These are phyloP conservation scores for Drosophila prosaltans DNA, from an alignment of 1,140 invertebrate genomes.

Conservation along the genomic window DNA sequence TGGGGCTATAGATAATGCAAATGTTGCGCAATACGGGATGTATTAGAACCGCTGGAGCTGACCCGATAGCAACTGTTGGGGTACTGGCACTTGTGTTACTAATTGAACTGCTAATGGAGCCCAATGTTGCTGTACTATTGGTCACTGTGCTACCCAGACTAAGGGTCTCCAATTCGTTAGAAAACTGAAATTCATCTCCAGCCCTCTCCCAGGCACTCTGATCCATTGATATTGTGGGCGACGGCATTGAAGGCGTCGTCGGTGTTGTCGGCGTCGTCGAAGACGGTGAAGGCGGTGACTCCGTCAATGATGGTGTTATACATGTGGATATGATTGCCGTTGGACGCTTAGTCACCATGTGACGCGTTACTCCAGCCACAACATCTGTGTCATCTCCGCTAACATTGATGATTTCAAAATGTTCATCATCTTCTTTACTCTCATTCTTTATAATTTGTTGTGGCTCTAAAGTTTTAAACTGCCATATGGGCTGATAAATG, in stretches of 20 bases:
- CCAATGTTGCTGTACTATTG: slow-evolving; percentile 71
- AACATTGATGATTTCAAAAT: slow-evolving; percentile 49
- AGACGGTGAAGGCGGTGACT: background rate
- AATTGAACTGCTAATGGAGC: slow-evolving; percentile 60
- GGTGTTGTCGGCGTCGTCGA: slow-evolving; percentile 40
- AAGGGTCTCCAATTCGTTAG: slow-evolving; percentile 53
- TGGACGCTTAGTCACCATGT: slow-evolving; percentile 32
- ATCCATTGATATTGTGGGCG: slow-evolving; percentile 72
- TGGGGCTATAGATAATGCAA: slow-evolving; percentile 69
- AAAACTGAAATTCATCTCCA: slow-evolving; percentile 78
- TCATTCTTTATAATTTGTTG: slow-evolving; percentile 41
- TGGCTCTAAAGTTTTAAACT: slow-evolving; percentile 73
- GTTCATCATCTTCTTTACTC: slow-evolving; percentile 36
- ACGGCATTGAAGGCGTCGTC: slow-evolving; percentile 58
- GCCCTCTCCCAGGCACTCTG: slow-evolving; percentile 78
- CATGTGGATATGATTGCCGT: background rate
- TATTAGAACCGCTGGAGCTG: slow-evolving; percentile 21
- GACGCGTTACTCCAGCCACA: slow-evolving; percentile 6
- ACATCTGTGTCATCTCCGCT: slow-evolving; percentile 10
- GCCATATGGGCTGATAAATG: slow-evolving; percentile 82
- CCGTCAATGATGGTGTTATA: background rate
- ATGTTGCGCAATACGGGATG: slow-evolving; percentile 70
- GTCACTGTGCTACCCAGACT: slow-evolving; percentile 74
- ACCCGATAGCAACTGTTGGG: background rate
- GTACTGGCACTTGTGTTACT: slow-evolving; percentile 24